Percentiles rank a stretch among this genome's conserved stretches.
Conservation (phyloP, 2,797 vertebrate genomes). For the Hippoglossus hippoglossus region DNA sequence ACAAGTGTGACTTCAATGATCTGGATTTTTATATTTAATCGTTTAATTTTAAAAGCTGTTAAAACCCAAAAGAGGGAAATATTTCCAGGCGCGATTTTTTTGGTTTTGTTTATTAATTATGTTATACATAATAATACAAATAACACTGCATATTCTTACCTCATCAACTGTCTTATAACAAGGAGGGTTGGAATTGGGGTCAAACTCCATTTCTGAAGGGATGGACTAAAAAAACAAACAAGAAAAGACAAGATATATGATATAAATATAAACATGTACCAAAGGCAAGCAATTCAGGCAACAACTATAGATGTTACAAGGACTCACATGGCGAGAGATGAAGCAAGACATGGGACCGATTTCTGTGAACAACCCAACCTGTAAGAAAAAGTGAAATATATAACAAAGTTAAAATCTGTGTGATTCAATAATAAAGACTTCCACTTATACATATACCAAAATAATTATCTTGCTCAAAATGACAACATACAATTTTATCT, state of each 20-base stretch:
- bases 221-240: conserved; percentile 87
- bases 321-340: conserved; percentile 94
- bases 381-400: conserved; percentile 12
- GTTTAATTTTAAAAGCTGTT: background rate
- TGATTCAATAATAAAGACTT: too few relatives aligned
- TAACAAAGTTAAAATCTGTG: too few relatives aligned
- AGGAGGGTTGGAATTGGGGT: conserved; percentile 95
- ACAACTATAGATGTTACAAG: background rate
- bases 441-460: too few relatives aligned
- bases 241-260: conserved; percentile 1
- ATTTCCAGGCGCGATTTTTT: background rate
- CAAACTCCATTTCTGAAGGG: conserved; percentile 96
- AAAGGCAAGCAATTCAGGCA: background rate
- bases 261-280: background rate
- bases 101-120: background rate
- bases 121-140: too few relatives aligned
- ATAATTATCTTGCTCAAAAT: background rate
- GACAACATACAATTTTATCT: background rate
- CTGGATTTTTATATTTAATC: background rate
- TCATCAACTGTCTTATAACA: conserved; percentile 96
- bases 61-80: background rate
- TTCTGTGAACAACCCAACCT: conserved; percentile 97
- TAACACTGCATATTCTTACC: conserved; percentile 73
- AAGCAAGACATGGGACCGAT: conserved; percentile 98
- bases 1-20: background rate